phyloP scores from a whole-genome alignment of 92 coral and sea anemone species.

The Epizoanthus fatuus region DNA sequence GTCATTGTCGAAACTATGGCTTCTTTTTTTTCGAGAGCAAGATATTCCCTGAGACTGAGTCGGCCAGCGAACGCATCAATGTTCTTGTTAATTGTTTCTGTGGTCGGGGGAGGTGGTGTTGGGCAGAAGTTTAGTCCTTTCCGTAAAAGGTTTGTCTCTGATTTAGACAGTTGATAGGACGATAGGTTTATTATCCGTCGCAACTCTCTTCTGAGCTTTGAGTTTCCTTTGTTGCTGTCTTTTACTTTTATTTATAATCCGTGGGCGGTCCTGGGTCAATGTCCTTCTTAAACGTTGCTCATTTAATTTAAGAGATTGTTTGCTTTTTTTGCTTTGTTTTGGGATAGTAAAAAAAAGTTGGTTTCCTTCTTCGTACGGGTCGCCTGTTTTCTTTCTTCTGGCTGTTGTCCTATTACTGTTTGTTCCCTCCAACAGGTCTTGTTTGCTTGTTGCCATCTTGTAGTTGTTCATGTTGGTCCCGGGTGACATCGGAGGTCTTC shows the following conservation, averaged over 20 bases:
- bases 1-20: no score
- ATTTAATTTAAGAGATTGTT: background rate
- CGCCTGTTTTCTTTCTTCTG: no score
- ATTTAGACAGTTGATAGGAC: constrained; percentile 37
- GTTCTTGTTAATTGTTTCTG: constrained; percentile 18
- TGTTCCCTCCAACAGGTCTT: constrained; percentile 8
- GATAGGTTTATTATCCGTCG: constrained; percentile 39
- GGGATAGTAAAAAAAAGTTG: constrained; percentile 19
- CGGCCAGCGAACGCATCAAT: constrained; percentile 46
- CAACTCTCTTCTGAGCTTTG: constrained; percentile 26
- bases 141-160: constrained; percentile 42
- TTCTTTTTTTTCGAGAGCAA: background rate
- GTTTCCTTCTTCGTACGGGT: constrained; percentile 10
- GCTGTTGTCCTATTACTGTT: constrained; percentile 21
- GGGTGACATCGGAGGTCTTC: constrained; percentile 7
- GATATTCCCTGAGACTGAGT: constrained; percentile 40
- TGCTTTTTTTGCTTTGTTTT: constrained; percentile 10
- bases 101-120: constrained; percentile 26
- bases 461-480: background rate
- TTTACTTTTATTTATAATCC: constrained; percentile 32
- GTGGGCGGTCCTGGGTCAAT: constrained; percentile 44
- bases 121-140: constrained; percentile 45
- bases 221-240: constrained; percentile 29
- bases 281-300: constrained; percentile 6
- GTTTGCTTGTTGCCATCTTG: constrained; percentile 3